These are phyloP conservation scores for Drosophila picticornis DNA, from an alignment of 2,888 invertebrate genomes.

Conservation along the genomic window DNA sequence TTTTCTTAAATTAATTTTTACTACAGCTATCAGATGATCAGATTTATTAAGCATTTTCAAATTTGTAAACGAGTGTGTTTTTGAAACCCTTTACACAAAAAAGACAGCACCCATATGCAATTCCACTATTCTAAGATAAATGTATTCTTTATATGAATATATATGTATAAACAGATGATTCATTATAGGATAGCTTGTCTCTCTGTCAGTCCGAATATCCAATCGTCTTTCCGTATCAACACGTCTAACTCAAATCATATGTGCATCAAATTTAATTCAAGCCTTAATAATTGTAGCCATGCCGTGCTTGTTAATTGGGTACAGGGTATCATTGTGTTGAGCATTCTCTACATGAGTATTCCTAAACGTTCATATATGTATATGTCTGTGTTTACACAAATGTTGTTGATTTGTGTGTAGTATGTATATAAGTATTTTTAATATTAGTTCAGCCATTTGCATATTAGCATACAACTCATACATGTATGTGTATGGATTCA, in stretches of 20 bases:
- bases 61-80: neutral
- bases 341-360: neutral
- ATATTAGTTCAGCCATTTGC: constrained; percentile 11
- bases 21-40: neutral
- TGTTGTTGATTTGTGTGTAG: constrained; percentile 20
- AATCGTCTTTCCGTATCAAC: neutral
- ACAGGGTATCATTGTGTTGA: constrained; percentile 8
- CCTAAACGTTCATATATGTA: constrained; percentile 1
- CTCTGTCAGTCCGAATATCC: neutral
- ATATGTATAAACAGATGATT: neutral
- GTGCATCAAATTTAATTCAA: neutral
- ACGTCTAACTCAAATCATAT: neutral
- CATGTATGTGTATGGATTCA: constrained; percentile 22
- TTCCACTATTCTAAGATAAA: neutral
- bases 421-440: constrained; percentile 12
- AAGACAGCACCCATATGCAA: neutral
- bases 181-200: neutral
- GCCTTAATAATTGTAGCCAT: neutral
- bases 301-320: constrained; percentile 10
- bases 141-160: neutral
- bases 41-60: neutral
- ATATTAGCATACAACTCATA: constrained; percentile 6
- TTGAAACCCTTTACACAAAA: constrained; percentile 3
- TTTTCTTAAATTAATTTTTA: neutral
- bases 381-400: constrained; percentile 11